These are phyloP conservation scores for Alectura lathami DNA, from an alignment of 2,113 vertebrate genomes.

Conservation along the genomic window DNA sequence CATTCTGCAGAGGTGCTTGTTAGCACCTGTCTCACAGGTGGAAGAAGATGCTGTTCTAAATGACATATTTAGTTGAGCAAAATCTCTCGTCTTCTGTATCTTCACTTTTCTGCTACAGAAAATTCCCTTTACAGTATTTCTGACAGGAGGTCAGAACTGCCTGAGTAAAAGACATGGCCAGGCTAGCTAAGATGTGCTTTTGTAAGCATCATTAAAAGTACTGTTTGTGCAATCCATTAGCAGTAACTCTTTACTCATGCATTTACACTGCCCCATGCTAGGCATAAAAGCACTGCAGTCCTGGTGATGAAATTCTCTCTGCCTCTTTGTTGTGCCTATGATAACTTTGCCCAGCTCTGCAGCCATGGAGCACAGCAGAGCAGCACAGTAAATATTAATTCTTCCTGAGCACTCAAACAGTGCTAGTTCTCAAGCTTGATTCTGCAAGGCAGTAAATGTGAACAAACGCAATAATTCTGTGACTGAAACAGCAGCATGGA, in stretches of 20 bases:
- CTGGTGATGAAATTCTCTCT: conserved; percentile 17
- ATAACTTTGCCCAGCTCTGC: conserved; percentile 23
- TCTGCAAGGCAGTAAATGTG: background rate
- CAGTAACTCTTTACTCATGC: conserved; percentile 21
- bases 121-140: background rate
- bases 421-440: background rate
- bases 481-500: background rate
- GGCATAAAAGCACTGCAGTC: background rate
- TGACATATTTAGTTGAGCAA: background rate
- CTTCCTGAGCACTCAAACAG: background rate
- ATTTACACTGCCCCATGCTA: conserved; percentile 18
- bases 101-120: background rate
- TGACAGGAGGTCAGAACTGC: background rate
- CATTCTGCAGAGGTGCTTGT: conserved; percentile 20
- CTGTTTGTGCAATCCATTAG: conserved; percentile 28
- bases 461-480: background rate
- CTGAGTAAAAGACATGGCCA: background rate
- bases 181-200: background rate
- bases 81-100: background rate
- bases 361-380: conserved; percentile 5
- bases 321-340: background rate
- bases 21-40: background rate
- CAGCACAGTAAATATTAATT: conserved; percentile 26
- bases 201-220: conserved; percentile 35
- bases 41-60: background rate